These are phyloP conservation scores for Amazonetta brasiliensis DNA, from an alignment of 2,797 vertebrate species.

Conservation along the genomic window DNA sequence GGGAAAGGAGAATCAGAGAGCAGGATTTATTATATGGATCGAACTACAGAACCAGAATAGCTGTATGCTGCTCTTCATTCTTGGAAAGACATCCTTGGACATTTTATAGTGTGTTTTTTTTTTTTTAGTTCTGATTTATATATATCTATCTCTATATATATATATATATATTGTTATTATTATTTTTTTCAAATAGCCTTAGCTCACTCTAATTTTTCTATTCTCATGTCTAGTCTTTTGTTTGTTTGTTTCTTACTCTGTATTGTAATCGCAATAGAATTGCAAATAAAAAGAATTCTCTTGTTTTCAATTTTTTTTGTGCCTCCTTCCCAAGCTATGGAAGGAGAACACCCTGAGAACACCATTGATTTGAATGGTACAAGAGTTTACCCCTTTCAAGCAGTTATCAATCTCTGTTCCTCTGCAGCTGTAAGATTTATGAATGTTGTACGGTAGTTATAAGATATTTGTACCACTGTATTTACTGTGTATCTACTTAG, in stretches of 20 bases:
- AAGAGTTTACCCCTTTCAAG: neutral
- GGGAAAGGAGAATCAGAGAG: neutral
- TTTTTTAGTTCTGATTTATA: no score
- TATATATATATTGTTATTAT: no score
- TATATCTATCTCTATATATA: no score
- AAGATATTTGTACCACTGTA: neutral
- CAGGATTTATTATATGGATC: neutral
- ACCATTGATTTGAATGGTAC: neutral
- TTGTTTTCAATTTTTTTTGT: neutral
- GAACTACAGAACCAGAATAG: neutral
- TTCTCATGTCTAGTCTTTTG: neutral
- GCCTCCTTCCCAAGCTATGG: neutral
- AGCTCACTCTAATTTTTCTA: neutral
- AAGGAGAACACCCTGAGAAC: neutral
- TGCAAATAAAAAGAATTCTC: neutral
- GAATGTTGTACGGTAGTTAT: neutral
- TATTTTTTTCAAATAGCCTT: neutral
- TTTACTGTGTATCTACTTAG: neutral
- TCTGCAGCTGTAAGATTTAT: neutral
- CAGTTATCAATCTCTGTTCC: neutral
- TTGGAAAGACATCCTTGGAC: neutral
- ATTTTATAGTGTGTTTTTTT: neutral
- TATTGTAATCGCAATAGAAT: neutral
- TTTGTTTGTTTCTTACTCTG: rapidly evolving
- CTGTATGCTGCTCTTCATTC: neutral